A percentile compares a stretch with the other conserved stretches of the same genome.
These are phyloP conservation scores for Apoda limacodes DNA, from an alignment of 2,888 invertebrate species.

Conservation along the genomic window DNA sequence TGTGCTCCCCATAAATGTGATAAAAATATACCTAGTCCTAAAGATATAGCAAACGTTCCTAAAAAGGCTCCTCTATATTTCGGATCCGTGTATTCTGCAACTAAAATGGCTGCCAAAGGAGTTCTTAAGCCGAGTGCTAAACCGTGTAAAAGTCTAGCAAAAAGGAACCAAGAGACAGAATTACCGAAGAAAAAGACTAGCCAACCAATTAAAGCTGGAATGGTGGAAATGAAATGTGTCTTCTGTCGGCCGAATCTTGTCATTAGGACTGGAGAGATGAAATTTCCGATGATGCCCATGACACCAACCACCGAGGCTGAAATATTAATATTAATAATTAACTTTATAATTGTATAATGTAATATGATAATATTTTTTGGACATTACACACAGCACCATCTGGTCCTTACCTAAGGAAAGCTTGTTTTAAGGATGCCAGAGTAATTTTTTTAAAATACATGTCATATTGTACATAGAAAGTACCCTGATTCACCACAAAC, in stretches of 20 bases:
- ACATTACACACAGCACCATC: too few relatives aligned
- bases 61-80: slow-evolving; percentile 73
- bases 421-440: too few relatives aligned
- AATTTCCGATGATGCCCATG: slow-evolving; percentile 61
- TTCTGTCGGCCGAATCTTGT: slow-evolving; percentile 70
- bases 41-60: slow-evolving; percentile 71
- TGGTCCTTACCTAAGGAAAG: too few relatives aligned
- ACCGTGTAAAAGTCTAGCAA: slow-evolving; percentile 57
- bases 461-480: too few relatives aligned
- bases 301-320: slow-evolving; percentile 55
- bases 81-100: slow-evolving; percentile 71
- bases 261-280: slow-evolving; percentile 63
- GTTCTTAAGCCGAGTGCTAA: slow-evolving; percentile 66
- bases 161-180: slow-evolving; percentile 47
- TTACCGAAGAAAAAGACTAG: slow-evolving; percentile 50
- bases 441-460: too few relatives aligned
- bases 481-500: too few relatives aligned
- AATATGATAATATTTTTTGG: too few relatives aligned
- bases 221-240: slow-evolving; percentile 59
- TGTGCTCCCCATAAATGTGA: slow-evolving; percentile 75
- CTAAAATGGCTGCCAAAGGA: slow-evolving; percentile 64
- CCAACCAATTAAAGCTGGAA: slow-evolving; percentile 64
- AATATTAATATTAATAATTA: too few relatives aligned
- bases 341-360: too few relatives aligned
- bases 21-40: slow-evolving; percentile 73